Conservation (phyloP, 30 jellyfish, hydroid and myxozoan genomes). For the Euphysa ruthae region DNA sequence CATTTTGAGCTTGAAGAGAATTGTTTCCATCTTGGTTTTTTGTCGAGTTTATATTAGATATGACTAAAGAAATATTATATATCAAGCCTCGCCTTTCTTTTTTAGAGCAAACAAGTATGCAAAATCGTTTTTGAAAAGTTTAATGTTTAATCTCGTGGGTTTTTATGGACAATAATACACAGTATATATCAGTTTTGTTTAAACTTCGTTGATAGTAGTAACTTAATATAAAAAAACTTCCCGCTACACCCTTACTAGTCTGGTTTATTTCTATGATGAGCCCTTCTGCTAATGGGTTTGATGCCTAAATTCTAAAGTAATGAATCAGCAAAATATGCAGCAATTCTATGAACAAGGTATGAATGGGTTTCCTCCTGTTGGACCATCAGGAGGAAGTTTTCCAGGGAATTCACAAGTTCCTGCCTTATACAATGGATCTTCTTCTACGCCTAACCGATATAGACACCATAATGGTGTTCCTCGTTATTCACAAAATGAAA, state of each 20-base stretch:
- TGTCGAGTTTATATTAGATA: constrained; percentile 30
- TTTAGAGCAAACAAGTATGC: not conserved
- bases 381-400: constrained; percentile 58
- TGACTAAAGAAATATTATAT: not conserved
- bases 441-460: constrained; percentile 9
- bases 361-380: constrained; percentile 47
- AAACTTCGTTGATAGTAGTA: too few species aligned
- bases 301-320: too few species aligned
- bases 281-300: too few species aligned
- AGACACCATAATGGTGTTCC: constrained; percentile 22
- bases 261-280: too few species aligned
- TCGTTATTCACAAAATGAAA: constrained; percentile 2
- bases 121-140: not conserved
- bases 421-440: constrained; percentile 7
- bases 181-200: too few species aligned
- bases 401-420: constrained; percentile 47
- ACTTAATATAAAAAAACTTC: too few species aligned
- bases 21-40: constrained; percentile 63
- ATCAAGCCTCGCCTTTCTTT: not conserved
- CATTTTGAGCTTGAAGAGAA: constrained; percentile 55
- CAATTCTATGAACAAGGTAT: constrained; percentile 28
- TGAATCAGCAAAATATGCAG: constrained; percentile 38
- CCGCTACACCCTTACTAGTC: too few species aligned
- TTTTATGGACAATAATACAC: too few species aligned
- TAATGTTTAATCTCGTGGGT: too few species aligned